phyloP scores from a whole-genome alignment of 1,140 invertebrate species.

The Penaeus japonicus region DNA sequence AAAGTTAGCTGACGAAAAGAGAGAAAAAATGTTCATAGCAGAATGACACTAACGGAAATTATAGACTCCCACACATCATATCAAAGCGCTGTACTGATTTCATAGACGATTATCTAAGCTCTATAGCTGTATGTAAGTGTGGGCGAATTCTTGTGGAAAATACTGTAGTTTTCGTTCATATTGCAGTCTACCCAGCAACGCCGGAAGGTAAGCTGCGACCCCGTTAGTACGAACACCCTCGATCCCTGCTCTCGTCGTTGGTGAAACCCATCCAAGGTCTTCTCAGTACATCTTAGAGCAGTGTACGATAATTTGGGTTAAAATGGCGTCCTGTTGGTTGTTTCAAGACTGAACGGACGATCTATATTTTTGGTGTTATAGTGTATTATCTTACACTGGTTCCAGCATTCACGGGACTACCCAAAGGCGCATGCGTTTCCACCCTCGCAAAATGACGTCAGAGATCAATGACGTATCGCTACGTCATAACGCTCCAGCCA shows the following conservation, averaged over 20 bases:
- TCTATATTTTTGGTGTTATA: background rate
- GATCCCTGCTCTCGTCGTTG: background rate
- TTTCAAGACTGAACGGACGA: background rate
- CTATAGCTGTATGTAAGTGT: background rate
- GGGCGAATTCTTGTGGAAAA: conserved; percentile 19
- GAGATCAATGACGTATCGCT: conserved; percentile 42
- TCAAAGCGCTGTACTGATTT: conserved; percentile 34
- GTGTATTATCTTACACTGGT: conserved; percentile 45
- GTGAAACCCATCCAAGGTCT: background rate
- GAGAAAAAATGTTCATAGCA: background rate
- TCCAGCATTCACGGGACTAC: conserved; percentile 33
- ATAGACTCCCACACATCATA: conserved; percentile 23
- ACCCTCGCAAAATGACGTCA: conserved; percentile 38
- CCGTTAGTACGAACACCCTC: background rate
- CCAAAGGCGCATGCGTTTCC: conserved; percentile 39
- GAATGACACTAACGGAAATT: background rate
- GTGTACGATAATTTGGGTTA: background rate
- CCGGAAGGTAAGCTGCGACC: background rate
- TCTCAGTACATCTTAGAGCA: background rate
- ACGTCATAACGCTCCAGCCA: conserved; percentile 22
- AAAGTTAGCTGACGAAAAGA: too few species aligned
- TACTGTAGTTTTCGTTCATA: background rate
- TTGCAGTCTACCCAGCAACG: background rate
- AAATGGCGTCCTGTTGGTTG: background rate
- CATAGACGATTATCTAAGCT: conserved; percentile 34